Conservation (phyloP, 2,113 vertebrate species). For the Isurus oxyrinchus region DNA sequence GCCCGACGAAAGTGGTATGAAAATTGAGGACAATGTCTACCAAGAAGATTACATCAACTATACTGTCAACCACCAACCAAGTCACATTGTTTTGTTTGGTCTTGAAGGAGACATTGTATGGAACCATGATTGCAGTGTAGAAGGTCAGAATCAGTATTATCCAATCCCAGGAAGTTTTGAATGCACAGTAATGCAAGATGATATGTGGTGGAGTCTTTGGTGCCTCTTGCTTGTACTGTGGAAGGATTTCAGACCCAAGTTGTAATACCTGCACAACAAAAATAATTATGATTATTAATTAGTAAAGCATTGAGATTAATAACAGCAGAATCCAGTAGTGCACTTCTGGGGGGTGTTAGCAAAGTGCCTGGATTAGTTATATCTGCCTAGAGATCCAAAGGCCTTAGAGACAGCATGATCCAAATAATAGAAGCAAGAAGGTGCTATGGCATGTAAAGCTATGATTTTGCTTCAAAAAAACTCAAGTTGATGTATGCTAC, state of each 20-base stretch:
- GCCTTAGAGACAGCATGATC: neutral
- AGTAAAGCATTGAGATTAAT: neutral
- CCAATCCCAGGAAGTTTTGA: conserved; percentile 99
- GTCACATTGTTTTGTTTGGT: conserved; percentile 97
- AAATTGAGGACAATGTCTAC: conserved; percentile 97
- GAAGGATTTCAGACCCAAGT: conserved; percentile 90
- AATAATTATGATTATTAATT: conserved; percentile 35
- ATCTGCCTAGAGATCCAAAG: neutral
- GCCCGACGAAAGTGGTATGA: conserved; percentile 93
- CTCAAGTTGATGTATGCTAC: neutral
- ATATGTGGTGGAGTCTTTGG: conserved; percentile 95
- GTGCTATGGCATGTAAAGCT: neutral
- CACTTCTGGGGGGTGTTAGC: neutral
- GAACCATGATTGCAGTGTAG: conserved; percentile 95
- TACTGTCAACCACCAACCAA: conserved; percentile 94
- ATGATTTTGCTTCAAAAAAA: neutral
- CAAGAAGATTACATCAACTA: conserved; percentile 92
- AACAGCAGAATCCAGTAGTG: neutral
- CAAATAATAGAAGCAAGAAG: neutral
- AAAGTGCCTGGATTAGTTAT: neutral
- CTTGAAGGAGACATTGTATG: conserved; percentile 97
- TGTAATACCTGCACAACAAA: conserved; percentile 74
- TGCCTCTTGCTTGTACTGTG: conserved; percentile 95
- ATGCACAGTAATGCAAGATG: conserved; percentile 93
- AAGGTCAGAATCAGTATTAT: conserved; percentile 97